Evolutionary conservation across 35 echinoderm and acorn worm species (phyloP).

Genomic region (Stichopus chloronotus): DNA sequence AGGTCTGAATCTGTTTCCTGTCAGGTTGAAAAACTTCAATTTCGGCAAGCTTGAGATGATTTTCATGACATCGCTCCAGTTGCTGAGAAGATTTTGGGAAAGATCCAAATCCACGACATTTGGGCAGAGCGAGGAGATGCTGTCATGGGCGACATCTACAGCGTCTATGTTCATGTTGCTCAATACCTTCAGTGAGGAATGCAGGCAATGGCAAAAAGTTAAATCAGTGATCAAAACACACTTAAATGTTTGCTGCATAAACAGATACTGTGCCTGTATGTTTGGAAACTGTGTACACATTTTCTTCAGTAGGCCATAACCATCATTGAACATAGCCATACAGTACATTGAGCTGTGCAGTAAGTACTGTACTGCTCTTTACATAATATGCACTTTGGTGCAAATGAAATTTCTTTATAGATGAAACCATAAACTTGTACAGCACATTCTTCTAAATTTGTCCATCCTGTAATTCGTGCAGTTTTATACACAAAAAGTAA

Average conservation of each 20-base stretch:
- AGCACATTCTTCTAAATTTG: too few relatives aligned
- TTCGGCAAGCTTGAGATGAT: constrained; percentile 73
- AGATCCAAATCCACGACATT: constrained; percentile 92
- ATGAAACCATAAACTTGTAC: too few relatives aligned
- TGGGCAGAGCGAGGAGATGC: constrained; percentile 83
- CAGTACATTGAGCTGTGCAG: too few relatives aligned
- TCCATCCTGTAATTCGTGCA: too few relatives aligned
- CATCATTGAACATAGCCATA: too few relatives aligned
- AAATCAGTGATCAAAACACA: not conserved
- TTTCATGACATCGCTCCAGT: constrained; percentile 77
- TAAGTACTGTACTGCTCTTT: too few relatives aligned
- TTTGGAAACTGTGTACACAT: too few relatives aligned
- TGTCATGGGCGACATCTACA: constrained; percentile 58
- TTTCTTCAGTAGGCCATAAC: too few relatives aligned
- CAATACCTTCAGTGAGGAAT: constrained; percentile 45
- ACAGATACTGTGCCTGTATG: too few relatives aligned
- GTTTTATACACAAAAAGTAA: too few relatives aligned
- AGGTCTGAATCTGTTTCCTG: constrained; percentile 71
- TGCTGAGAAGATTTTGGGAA: constrained; percentile 68
- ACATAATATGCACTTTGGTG: too few relatives aligned
- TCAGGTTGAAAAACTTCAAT: constrained; percentile 86
- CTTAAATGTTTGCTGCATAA: not conserved
- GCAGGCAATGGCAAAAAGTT: not conserved
- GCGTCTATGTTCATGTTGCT: constrained; percentile 51
- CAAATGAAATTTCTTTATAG: too few relatives aligned